Base-by-base conservation (phyloP, 2,797 vertebrate species). In the Onychomys arenicola region DNA sequence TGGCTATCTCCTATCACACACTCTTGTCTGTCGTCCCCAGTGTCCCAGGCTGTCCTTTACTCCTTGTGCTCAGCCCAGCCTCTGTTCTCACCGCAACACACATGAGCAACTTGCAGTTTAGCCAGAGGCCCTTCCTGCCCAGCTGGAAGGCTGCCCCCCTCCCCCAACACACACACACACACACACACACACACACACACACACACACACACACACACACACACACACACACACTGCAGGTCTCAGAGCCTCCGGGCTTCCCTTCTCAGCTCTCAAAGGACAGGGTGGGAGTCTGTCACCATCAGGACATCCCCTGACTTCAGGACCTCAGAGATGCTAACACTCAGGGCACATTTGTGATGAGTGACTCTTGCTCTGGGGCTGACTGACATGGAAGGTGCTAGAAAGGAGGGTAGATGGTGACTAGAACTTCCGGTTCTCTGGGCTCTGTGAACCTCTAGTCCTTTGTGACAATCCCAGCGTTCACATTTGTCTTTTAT, bases 141-240 rank as follows among this genome's bases (percentile, higher is more conserved):
- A 1, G 16, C 49, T 34, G 27, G 34, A 52, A 43, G 80, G 5
- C 16, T 29, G 17, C 25, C 12, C 19, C 19, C 6, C 21, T 0
- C 4, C 67, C 7, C 52, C 63, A 5, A 27, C 25, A 5, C 57
- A 57, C 55, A 57, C 16, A 46, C 46, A 46, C 46, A 46, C 46
- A 46, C 46, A 46, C 46, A 46, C 46, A 46, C 46, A 46, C 46
- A 46, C 46, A 46, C 46, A 46, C 46, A 46, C 46, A 46, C 46
- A 46, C 46, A 46, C 46, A 46, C 46, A 49, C 46, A 49, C 52
- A 12, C 49, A 4, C 5, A 0, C 29, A 49, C 52, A 12, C 49
- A 4, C 5, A 0, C 29, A n/a, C 0, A 16, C 40, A 40, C 81
- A 46, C 2, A 0, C 75, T 3, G 34, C 27, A 0, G 4, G 16